Conservation (phyloP, 2,888 invertebrate species). For the Oscheius onirici region DNA sequence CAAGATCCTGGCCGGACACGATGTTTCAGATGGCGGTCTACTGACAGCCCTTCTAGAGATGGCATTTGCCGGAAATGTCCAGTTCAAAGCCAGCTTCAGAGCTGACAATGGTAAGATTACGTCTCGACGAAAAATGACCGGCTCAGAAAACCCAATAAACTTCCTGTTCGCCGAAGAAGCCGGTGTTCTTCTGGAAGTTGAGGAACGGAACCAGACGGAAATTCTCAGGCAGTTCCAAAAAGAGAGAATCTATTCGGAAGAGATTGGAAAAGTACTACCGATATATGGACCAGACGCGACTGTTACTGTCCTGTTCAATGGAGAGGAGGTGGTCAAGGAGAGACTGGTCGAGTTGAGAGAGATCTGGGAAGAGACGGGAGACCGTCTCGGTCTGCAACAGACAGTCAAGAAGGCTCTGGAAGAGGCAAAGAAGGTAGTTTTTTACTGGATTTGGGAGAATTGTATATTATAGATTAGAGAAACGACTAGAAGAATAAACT, state of each 20-base stretch:
- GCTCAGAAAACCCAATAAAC: not conserved
- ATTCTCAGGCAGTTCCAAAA: slow-evolving; percentile 39
- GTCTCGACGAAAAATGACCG: no score
- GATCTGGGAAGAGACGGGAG: slow-evolving; percentile 96
- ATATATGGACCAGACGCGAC: slow-evolving; percentile 58
- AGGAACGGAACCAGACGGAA: slow-evolving; percentile 50
- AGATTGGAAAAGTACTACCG: slow-evolving; percentile 67
- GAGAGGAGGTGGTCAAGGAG: slow-evolving; percentile 77
- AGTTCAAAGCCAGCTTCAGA: slow-evolving; percentile 49
- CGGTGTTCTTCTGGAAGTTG: slow-evolving; percentile 73
- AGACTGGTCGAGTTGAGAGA: slow-evolving; percentile 80
- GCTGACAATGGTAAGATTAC: slow-evolving; percentile 20
- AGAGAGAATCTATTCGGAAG: slow-evolving; percentile 59
- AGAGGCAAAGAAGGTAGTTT: slow-evolving; percentile 78
- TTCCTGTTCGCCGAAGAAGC: slow-evolving; percentile 74
- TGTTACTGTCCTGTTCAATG: slow-evolving; percentile 77
- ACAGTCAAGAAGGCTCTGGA: slow-evolving; percentile 83
- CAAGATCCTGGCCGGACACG: slow-evolving; percentile 78
- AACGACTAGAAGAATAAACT: slow-evolving; percentile 29
- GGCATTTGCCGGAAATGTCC: slow-evolving; percentile 87
- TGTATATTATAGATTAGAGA: slow-evolving; percentile 37
- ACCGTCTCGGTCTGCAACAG: slow-evolving; percentile 86
- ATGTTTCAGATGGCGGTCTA: slow-evolving; percentile 94
- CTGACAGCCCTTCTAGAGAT: slow-evolving; percentile 90
- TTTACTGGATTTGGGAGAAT: not conserved